These are phyloP conservation scores for Hydriomena furcata DNA, from an alignment of 2,888 invertebrate genomes.

Conservation along the genomic window DNA sequence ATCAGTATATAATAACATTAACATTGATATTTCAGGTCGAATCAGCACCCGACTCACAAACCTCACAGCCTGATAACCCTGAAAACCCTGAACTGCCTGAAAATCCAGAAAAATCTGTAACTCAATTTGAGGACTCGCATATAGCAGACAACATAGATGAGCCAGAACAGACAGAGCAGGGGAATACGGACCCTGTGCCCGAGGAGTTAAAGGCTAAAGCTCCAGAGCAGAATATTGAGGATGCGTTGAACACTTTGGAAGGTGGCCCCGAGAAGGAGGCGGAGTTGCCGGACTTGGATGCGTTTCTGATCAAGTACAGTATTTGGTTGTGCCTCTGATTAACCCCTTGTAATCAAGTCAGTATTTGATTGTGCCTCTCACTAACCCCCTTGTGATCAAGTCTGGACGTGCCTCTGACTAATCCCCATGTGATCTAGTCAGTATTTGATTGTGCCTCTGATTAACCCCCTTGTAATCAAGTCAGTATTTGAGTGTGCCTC, in stretches of 20 bases:
- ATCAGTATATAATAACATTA: too few species aligned
- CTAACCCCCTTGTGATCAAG: too few species aligned
- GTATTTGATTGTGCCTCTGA: too few species aligned
- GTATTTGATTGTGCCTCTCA: too few species aligned
- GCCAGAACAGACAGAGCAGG: not conserved
- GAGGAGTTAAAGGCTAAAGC: slow-evolving; percentile 18
- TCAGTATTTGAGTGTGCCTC: too few species aligned
- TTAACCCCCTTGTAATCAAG: too few species aligned
- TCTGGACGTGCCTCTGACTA: too few species aligned
- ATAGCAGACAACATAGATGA: not conserved
- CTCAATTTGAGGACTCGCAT: not conserved
- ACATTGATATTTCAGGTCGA: slow-evolving; percentile 1
- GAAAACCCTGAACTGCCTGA: too few species aligned
- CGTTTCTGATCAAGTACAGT: slow-evolving; percentile 54
- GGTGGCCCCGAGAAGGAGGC: slow-evolving; percentile 35
- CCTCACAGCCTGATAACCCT: slow-evolving; percentile 16
- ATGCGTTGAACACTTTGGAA: slow-evolving; percentile 58
- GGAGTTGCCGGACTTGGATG: slow-evolving; percentile 45
- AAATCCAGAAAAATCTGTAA: too few species aligned
- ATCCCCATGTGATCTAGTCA: too few species aligned
- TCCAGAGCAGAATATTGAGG: slow-evolving; percentile 53
- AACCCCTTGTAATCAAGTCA: too few species aligned
- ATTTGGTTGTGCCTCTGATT: too few species aligned
- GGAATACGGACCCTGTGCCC: not conserved
- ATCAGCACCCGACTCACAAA: slow-evolving; percentile 1